Conservation (phyloP, 64 coral and sea anemone genomes). For the Catalaphyllia jardinei region DNA sequence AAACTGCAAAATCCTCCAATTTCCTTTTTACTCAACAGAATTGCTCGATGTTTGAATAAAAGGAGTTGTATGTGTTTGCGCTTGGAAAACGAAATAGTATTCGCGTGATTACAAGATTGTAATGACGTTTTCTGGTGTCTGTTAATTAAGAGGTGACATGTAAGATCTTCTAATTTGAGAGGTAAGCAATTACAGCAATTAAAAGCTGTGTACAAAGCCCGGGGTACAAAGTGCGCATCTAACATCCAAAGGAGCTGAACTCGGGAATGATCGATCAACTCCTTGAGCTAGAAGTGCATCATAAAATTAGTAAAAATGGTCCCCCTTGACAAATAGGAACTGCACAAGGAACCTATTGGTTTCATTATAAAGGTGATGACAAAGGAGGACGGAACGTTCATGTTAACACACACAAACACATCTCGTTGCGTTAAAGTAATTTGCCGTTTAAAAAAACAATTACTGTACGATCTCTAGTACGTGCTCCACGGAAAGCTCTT, state of each 20-base stretch:
- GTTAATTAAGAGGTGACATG: not conserved
- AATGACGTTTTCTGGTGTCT: not conserved
- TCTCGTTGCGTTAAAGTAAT: not conserved
- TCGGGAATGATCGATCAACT: not conserved
- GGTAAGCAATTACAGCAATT: not conserved
- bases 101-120: not conserved
- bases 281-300: too few species aligned
- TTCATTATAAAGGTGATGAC: not conserved
- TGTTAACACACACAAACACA: not conserved
- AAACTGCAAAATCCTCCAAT: too few species aligned
- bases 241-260: not conserved
- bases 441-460: too few species aligned
- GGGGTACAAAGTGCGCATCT: too few species aligned
- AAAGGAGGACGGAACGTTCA: not conserved
- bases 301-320: too few species aligned
- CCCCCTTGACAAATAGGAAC: too few species aligned
- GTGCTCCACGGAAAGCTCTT: too few species aligned
- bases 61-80: not conserved
- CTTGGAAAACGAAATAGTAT: not conserved
- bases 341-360: too few species aligned
- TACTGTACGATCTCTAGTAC: too few species aligned
- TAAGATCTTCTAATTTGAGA: not conserved
- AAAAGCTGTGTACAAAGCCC: too few species aligned
- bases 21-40: not conserved
- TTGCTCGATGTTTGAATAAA: not conserved